Conservation (phyloP, 2,888 invertebrate species). For the Lobophora halterata region DNA sequence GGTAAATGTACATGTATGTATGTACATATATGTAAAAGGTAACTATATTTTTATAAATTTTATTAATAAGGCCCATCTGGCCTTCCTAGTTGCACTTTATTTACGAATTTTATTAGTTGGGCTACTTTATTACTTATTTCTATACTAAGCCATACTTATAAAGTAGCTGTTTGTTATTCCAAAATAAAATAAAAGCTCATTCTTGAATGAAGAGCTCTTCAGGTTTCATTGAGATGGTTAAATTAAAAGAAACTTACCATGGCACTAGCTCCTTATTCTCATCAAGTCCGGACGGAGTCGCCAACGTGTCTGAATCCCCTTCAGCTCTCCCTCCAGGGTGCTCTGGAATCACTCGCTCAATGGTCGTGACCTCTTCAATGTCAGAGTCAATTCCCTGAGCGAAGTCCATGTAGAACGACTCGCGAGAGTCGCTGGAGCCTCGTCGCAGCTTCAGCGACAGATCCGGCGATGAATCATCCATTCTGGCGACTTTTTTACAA, state of each 20-base stretch:
- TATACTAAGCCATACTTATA: no score
- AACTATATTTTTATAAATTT: no score
- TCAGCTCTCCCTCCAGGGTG: constrained; percentile 69
- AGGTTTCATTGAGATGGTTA: background rate
- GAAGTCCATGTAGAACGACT: constrained; percentile 95
- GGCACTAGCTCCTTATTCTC: constrained; percentile 72
- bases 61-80: no score
- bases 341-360: constrained; percentile 79
- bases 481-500: constrained; percentile 44
- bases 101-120: no score
- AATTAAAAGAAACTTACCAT: constrained; percentile 55
- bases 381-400: constrained; percentile 95
- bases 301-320: constrained; percentile 72
- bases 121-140: no score
- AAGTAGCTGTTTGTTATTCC: no score
- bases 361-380: constrained; percentile 91
- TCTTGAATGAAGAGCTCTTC: no score
- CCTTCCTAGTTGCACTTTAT: no score
- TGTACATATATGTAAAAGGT: no score
- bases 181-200: no score
- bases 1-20: no score
- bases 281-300: constrained; percentile 74
- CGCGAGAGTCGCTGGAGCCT: constrained; percentile 92
- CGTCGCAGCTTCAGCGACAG: constrained; percentile 91
- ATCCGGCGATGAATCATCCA: constrained; percentile 91